These are phyloP conservation scores for Harmothoe impar DNA, from an alignment of 2,888 invertebrate species.

Conservation along the genomic window DNA sequence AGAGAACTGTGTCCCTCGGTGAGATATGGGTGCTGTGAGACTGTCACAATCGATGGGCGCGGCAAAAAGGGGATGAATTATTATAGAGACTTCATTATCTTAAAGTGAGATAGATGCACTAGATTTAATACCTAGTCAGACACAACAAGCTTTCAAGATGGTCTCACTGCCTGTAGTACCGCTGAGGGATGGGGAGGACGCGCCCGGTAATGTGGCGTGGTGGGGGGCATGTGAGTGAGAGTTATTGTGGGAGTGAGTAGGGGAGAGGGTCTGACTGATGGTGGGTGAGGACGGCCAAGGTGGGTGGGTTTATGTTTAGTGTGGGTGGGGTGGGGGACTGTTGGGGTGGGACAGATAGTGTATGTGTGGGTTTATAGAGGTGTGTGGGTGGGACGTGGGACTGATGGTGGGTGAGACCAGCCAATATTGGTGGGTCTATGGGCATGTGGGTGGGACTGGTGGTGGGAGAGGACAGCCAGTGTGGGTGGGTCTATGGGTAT, in stretches of 20 bases:
- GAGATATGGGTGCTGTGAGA: not conserved
- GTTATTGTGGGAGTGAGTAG: too few relatives aligned
- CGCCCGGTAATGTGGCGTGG: not conserved
- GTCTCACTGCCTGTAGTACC: not conserved
- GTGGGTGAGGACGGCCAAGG: too few relatives aligned
- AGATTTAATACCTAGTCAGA: constrained; percentile 57
- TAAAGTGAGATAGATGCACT: constrained; percentile 48
- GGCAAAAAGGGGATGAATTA: not conserved
- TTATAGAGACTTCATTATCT: constrained; percentile 25
- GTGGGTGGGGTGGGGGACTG: too few relatives aligned
- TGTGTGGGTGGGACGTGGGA: too few relatives aligned
- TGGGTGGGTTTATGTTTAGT: too few relatives aligned
- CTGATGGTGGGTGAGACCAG: not conserved
- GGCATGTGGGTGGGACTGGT: not conserved
- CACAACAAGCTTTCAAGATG: constrained; percentile 14
- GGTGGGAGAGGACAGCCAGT: not conserved
- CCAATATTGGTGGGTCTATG: too few relatives aligned
- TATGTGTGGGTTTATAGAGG: not conserved
- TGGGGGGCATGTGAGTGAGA: not conserved
- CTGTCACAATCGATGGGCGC: constrained; percentile 25
- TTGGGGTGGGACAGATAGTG: not conserved
- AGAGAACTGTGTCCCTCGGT: not conserved
- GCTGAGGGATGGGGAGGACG: constrained; percentile 1
- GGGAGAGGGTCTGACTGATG: too few relatives aligned
- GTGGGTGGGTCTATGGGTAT: not conserved